A percentile compares a stretch with the other conserved stretches of the same genome.
Evolutionary conservation across 2,888 invertebrate genomes (phyloP).

Genomic region (Conistra vaccinii): DNA sequence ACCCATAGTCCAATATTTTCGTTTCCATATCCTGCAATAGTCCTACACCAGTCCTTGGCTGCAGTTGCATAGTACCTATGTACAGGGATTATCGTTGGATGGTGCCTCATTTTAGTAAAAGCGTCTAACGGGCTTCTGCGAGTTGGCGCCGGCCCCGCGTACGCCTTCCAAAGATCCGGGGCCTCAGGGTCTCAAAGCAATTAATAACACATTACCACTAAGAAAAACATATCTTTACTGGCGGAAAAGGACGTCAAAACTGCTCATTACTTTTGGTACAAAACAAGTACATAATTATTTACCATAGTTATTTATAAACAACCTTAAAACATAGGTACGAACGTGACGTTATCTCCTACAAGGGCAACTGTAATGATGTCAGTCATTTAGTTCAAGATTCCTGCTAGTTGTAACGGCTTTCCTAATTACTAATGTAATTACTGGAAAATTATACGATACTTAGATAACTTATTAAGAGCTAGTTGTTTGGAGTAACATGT

Average conservation of each 20-base stretch:
- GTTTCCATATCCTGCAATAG: no score
- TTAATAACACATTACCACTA: not conserved
- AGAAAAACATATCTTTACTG: not conserved
- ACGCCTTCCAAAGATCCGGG: no score
- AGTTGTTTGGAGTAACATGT: not conserved
- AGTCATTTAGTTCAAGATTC: conserved; percentile 61
- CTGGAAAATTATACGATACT: conserved; percentile 31
- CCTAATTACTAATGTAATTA: conserved; percentile 40
- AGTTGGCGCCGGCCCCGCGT: no score
- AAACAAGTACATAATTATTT: not conserved
- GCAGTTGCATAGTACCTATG: no score
- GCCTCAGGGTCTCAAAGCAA: no score
- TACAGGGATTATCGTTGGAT: no score
- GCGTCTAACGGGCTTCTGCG: no score
- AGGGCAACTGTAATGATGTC: conserved; percentile 53
- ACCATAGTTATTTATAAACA: conserved; percentile 24
- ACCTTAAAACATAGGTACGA: conserved; percentile 32
- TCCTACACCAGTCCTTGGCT: no score
- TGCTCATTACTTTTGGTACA: not conserved
- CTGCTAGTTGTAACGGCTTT: conserved; percentile 19
- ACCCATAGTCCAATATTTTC: no score
- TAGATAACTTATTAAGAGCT: conserved; percentile 24
- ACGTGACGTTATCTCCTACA: conserved; percentile 27
- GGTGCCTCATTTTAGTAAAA: no score
- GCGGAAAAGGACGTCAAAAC: not conserved